Evolutionary conservation across 2,888 invertebrate species (phyloP).

Genomic region (Morpho achilles): DNA sequence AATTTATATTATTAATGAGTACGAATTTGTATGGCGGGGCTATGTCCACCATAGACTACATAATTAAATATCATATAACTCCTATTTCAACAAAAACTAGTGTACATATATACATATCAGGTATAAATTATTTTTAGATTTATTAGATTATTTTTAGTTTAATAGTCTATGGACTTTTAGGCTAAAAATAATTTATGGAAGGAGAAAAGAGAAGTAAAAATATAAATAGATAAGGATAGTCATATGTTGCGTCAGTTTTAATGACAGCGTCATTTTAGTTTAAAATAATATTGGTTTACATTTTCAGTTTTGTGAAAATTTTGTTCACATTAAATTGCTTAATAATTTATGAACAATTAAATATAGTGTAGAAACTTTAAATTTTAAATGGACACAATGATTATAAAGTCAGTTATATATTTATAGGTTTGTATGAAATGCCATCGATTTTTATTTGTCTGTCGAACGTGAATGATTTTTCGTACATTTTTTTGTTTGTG

Average conservation of each 20-base stretch:
- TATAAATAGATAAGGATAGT: neutral
- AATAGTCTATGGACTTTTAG: no score
- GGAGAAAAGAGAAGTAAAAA: neutral
- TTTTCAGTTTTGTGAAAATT: slow-evolving; percentile 10
- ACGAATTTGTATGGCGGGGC: no score
- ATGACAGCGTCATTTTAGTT: slow-evolving; percentile 28
- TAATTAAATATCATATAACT: no score
- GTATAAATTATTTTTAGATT: no score
- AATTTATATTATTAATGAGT: no score
- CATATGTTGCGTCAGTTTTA: neutral
- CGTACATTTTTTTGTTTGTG: neutral
- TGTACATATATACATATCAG: no score
- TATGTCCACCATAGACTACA: no score
- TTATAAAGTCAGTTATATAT: slow-evolving; percentile 41
- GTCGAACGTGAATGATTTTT: neutral
- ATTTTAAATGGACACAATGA: slow-evolving; percentile 36
- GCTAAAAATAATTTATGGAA: neutral
- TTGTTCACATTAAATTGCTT: slow-evolving; percentile 11
- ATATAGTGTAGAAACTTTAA: slow-evolving; percentile 4
- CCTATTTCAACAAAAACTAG: no score
- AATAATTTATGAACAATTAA: slow-evolving; percentile 10
- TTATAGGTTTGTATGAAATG: slow-evolving; percentile 44
- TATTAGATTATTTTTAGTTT: no score
- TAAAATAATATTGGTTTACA: slow-evolving; percentile 15
- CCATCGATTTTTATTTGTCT: slow-evolving; percentile 42